Evolutionary conservation across 2,888 invertebrate genomes (phyloP).

Genomic region (Oxyscelio sp.): DNA sequence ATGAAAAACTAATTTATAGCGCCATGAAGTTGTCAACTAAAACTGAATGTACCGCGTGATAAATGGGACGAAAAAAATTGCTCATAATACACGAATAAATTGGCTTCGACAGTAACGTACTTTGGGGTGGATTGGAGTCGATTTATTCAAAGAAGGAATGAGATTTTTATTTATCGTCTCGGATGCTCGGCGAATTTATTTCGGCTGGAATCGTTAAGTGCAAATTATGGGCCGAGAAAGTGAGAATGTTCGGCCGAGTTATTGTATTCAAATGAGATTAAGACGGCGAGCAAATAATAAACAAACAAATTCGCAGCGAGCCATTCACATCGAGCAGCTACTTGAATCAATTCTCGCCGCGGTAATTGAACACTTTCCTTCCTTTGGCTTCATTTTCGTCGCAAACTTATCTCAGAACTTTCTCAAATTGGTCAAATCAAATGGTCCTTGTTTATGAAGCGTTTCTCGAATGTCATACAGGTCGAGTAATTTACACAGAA

Average conservation of each 20-base stretch:
- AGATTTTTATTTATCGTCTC: constrained; percentile 40
- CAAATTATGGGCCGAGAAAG: constrained; percentile 58
- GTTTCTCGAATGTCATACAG: constrained; percentile 19
- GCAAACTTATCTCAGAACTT: too few species aligned
- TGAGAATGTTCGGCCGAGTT: constrained; percentile 44
- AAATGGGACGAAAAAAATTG: constrained; percentile 55
- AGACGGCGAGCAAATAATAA: constrained; percentile 29
- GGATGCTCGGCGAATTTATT: constrained; percentile 29
- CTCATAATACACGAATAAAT: constrained; percentile 69
- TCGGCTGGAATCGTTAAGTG: constrained; percentile 36
- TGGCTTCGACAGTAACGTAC: constrained; percentile 65
- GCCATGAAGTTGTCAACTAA: constrained; percentile 67
- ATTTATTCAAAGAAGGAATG: constrained; percentile 58
- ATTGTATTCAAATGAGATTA: constrained; percentile 68
- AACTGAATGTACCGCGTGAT: constrained; percentile 48
- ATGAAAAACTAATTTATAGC: constrained; percentile 67
- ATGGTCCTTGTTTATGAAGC: too few species aligned
- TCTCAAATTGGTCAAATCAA: too few species aligned
- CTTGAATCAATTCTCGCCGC: not conserved
- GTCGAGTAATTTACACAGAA: constrained; percentile 26
- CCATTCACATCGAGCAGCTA: constrained; percentile 9
- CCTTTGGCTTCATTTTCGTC: not conserved
- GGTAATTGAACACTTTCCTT: constrained; percentile 16
- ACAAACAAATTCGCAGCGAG: constrained; percentile 14
- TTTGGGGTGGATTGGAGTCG: constrained; percentile 45